A percentile compares a stretch with the other conserved stretches of the same genome.
Evolutionary conservation across 1,140 invertebrate species (phyloP).

Genomic region (Latrodectus geometricus): DNA sequence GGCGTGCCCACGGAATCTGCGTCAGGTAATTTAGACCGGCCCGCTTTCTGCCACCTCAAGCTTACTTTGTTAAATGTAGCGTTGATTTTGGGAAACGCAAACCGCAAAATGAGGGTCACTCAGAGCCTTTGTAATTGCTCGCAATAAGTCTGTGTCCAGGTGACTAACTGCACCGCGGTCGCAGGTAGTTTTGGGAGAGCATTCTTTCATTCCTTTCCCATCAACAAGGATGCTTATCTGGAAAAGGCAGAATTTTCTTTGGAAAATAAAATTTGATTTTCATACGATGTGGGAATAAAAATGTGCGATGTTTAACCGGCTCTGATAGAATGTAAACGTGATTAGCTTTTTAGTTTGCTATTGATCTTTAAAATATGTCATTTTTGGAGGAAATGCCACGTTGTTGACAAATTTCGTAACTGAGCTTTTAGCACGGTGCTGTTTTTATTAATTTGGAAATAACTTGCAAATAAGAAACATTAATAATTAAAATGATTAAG

Average conservation of each 20-base stretch:
- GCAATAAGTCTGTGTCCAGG: background rate
- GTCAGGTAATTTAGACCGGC: conserved; percentile 33
- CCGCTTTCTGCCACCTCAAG: background rate
- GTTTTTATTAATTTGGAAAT: too few species aligned
- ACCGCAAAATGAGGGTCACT: background rate
- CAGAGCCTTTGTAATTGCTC: background rate
- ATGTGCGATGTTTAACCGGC: background rate
- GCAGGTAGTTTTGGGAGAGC: background rate
- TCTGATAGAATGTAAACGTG: background rate
- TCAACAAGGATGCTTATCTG: background rate
- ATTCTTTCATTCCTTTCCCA: background rate
- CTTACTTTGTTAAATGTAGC: conserved; percentile 49
- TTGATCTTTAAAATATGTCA: too few species aligned
- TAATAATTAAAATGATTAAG: too few species aligned
- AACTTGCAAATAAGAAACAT: too few species aligned
- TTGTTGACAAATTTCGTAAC: too few species aligned
- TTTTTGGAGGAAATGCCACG: too few species aligned
- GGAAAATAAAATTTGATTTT: background rate
- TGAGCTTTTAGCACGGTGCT: too few species aligned
- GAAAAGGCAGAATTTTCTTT: too few species aligned
- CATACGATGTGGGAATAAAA: background rate
- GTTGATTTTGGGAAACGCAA: conserved; percentile 6
- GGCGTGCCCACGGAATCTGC: conserved; percentile 21
- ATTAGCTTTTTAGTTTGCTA: background rate
- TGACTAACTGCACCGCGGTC: background rate